A percentile compares a stretch with the other conserved stretches of the same genome.
Evolutionary conservation across 2,113 vertebrate genomes (phyloP).

Genomic region (Tretioscincus oriximinensis): DNA sequence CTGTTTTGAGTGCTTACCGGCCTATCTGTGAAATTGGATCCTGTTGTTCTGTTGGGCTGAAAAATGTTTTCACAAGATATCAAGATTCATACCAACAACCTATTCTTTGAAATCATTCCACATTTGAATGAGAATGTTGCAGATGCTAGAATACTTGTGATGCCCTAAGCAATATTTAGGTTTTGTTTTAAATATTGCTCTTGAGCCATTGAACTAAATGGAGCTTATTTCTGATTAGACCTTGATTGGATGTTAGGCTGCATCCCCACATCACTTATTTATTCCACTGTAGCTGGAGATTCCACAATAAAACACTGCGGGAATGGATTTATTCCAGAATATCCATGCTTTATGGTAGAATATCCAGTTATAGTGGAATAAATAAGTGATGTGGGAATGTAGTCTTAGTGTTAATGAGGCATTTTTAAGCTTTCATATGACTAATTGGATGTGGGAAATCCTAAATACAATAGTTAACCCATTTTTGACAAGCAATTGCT

Average conservation of each 20-base stretch:
- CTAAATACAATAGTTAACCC: background rate
- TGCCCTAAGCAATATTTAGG: background rate
- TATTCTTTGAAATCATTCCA: background rate
- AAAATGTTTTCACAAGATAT: slow-evolving; percentile 13
- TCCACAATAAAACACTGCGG: no score
- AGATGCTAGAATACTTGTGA: no score
- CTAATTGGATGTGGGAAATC: background rate
- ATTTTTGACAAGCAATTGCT: background rate
- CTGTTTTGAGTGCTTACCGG: slow-evolving; percentile 7
- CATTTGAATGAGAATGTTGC: background rate
- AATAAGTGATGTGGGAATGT: no score
- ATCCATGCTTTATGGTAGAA: no score
- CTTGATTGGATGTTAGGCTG: background rate
- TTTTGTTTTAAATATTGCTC: background rate
- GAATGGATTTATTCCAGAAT: no score
- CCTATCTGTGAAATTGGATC: slow-evolving; percentile 15
- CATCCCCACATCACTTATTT: no score
- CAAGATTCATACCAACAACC: background rate
- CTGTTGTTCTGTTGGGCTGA: background rate
- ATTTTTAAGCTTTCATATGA: background rate
- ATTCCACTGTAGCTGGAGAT: no score
- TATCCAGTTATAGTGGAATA: no score
- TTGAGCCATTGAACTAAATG: background rate
- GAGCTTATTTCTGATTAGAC: background rate
- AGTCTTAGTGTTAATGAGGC: background rate